These are phyloP conservation scores for Calypte anna DNA, from an alignment of 2,113 vertebrate species.

Conservation along the genomic window DNA sequence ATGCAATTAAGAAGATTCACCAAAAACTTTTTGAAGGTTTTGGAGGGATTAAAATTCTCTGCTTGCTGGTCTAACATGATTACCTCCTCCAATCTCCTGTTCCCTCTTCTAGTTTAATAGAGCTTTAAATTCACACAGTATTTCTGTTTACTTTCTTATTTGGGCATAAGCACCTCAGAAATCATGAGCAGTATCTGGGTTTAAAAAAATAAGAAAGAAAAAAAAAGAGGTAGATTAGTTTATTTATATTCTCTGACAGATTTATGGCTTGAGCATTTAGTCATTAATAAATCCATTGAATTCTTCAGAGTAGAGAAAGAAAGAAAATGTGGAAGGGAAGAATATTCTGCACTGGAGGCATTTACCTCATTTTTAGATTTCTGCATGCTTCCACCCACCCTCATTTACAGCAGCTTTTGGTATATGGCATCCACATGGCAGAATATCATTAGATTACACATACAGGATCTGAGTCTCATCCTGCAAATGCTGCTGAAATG, in stretches of 20 bases:
- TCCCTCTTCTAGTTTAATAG: background rate
- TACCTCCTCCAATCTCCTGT: background rate
- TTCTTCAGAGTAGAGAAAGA: background rate
- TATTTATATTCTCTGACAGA: background rate
- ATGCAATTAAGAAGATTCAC: constrained; percentile 42
- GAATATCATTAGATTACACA: background rate
- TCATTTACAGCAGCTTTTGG: background rate
- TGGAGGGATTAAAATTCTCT: background rate
- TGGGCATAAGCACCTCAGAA: background rate
- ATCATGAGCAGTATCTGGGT: background rate
- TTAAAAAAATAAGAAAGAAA: background rate
- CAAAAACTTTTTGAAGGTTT: constrained; percentile 8
- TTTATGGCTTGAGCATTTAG: background rate
- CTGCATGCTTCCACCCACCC: background rate
- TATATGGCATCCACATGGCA: background rate
- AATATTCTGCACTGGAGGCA: background rate
- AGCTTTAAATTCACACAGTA: background rate
- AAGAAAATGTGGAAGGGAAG: background rate
- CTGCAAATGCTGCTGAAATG: background rate
- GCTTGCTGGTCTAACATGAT: background rate
- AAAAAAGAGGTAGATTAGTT: background rate
- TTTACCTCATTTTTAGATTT: background rate
- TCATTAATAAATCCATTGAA: background rate
- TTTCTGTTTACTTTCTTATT: constrained; percentile 20
- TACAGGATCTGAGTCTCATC: background rate